phyloP scores from a whole-genome alignment of 2,797 vertebrate species.

The Alca torda region DNA sequence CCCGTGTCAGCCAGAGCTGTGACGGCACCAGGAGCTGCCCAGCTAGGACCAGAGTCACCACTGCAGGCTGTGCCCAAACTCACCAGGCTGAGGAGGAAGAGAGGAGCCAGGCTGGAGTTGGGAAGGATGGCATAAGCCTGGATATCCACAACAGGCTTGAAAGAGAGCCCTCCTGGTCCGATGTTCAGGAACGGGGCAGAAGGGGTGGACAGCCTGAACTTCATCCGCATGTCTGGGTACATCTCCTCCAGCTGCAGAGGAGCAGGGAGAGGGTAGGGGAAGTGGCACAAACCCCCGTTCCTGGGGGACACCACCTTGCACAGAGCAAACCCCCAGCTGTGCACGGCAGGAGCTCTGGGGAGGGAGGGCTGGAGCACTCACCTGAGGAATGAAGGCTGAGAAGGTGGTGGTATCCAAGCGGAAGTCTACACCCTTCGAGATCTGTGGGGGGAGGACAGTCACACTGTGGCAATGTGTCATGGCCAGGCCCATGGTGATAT shows the following conservation, averaged over 20 bases:
- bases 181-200: slow-evolving; percentile 66
- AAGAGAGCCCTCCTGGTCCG: slow-evolving; percentile 40
- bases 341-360: background rate
- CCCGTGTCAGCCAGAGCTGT: background rate
- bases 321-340: background rate
- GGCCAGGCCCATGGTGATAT: rapidly evolving
- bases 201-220: slow-evolving; percentile 50
- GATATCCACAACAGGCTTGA: slow-evolving; percentile 61
- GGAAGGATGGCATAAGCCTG: slow-evolving; percentile 74
- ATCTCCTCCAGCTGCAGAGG: slow-evolving; percentile 63
- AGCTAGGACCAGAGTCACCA: rapidly evolving
- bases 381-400: slow-evolving; percentile 70
- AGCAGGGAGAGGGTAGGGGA: background rate
- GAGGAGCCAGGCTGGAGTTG: background rate
- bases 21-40: background rate
- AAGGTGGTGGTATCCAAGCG: slow-evolving; percentile 72
- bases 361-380: slow-evolving; percentile 21
- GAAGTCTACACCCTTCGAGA: slow-evolving; percentile 17
- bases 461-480: rapidly evolving
- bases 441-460: slow-evolving; percentile 31
- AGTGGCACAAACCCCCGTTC: rapidly evolving
- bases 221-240: slow-evolving; percentile 73
- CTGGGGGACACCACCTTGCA: background rate
- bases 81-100: slow-evolving; percentile 75
- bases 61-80: background rate